These are phyloP conservation scores for Phalacrocorax brasilianus DNA, from an alignment of 2,113 vertebrate species.

Conservation along the genomic window DNA sequence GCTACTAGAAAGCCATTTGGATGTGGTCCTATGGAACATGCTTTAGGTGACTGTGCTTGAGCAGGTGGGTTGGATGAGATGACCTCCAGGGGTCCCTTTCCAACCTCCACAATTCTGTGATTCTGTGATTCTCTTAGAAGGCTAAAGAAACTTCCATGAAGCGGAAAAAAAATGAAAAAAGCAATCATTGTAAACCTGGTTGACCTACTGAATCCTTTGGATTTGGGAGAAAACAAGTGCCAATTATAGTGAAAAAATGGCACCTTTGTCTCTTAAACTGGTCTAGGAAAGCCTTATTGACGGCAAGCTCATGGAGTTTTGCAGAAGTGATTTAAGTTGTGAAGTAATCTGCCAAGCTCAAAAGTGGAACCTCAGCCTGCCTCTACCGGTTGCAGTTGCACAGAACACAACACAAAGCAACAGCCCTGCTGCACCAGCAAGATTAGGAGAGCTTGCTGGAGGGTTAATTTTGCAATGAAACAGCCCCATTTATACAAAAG, in stretches of 20 bases:
- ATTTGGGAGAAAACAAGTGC: not conserved
- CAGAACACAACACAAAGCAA: not conserved
- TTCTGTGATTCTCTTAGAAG: not conserved
- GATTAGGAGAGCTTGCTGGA: not conserved
- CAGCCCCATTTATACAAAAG: not conserved
- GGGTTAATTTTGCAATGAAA: not conserved
- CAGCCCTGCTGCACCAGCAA: accelerated
- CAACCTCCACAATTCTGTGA: not conserved
- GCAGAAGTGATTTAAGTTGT: not conserved
- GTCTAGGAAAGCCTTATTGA: not conserved
- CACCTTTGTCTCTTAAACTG: not conserved
- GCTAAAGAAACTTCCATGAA: not conserved
- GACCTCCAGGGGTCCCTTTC: not conserved
- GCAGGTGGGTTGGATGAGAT: too few relatives aligned
- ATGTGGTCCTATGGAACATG: not conserved
- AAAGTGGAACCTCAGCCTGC: not conserved
- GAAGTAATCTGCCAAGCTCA: not conserved
- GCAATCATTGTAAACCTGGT: not conserved
- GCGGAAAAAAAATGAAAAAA: not conserved
- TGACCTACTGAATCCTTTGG: not conserved
- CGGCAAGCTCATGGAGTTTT: not conserved
- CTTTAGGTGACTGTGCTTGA: not conserved
- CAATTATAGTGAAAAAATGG: not conserved
- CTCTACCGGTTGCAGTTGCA: not conserved
- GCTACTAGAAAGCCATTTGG: accelerated